Evolutionary conservation across 2,113 vertebrate species (phyloP).

Genomic region (Thermophis baileyi): DNA sequence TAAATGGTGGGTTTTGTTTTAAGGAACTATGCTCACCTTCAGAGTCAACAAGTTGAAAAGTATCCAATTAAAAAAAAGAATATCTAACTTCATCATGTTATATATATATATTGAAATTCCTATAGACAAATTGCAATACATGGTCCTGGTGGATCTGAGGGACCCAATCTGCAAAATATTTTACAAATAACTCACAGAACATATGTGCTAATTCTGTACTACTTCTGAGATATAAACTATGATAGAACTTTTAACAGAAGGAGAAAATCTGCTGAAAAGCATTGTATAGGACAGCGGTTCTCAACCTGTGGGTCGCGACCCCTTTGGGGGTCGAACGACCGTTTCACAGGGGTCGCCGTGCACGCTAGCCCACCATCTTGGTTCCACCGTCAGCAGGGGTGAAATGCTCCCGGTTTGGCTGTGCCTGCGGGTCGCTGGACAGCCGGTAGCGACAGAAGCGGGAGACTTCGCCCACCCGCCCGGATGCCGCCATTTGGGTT

Average conservation of each 20-base stretch:
- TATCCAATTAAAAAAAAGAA: background rate
- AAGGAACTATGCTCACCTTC: background rate
- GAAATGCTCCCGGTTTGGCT: no score
- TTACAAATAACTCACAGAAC: background rate
- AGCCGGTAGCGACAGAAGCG: no score
- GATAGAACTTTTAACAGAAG: background rate
- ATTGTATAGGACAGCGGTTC: no score
- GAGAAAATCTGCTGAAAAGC: background rate
- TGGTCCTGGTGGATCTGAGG: background rate
- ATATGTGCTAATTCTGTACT: background rate
- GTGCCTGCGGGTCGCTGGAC: no score
- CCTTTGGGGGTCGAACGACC: no score
- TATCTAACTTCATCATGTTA: background rate
- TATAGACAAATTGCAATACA: background rate
- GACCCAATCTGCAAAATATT: background rate
- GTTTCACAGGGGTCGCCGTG: no score
- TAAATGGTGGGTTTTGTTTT: background rate
- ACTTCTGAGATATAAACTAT: background rate
- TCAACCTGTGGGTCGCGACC: no score
- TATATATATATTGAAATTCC: background rate
- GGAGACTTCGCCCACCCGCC: no score
- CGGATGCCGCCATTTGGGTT: no score
- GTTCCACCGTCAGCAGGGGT: no score
- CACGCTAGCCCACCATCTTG: no score
- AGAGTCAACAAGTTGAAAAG: background rate